Evolutionary conservation across 2,113 vertebrate genomes (phyloP).

Genomic region (Phyllostomus hastatus): DNA sequence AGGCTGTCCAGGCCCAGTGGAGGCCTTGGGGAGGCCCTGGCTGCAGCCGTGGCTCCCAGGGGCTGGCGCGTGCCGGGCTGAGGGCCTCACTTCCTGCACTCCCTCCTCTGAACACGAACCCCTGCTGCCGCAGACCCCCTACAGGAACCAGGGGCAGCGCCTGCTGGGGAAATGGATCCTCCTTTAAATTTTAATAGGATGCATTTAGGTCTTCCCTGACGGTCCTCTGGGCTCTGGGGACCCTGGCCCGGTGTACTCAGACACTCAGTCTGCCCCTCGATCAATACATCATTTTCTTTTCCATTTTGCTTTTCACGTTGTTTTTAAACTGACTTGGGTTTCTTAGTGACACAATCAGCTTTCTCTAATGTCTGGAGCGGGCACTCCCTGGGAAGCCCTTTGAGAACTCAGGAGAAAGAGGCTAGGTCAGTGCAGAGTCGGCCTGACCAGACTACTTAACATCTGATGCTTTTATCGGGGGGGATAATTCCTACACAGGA

Average conservation of each 20-base stretch:
- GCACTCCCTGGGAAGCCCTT: neutral
- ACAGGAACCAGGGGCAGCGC: neutral
- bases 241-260: neutral
- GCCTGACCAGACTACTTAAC: neutral
- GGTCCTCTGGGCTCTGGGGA: neutral
- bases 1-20: neutral
- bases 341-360: neutral
- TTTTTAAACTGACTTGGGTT: neutral
- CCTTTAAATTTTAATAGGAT: conserved; percentile 40
- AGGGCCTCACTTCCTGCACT: neutral
- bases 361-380: neutral
- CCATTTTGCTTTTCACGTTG: neutral
- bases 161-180: neutral
- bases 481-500: neutral
- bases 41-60: fast-evolving
- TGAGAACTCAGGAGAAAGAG: neutral
- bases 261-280: conserved; percentile 1
- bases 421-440: neutral
- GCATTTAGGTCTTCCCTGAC: neutral
- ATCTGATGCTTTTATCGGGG: neutral
- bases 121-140: neutral
- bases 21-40: neutral
- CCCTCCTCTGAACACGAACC: neutral
- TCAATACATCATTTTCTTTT: neutral
- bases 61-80: neutral